Percentiles rank a stretch among this genome's conserved stretches.
phyloP scores from a whole-genome alignment of 2,113 vertebrate species.

The Dromaius novaehollandiae region DNA sequence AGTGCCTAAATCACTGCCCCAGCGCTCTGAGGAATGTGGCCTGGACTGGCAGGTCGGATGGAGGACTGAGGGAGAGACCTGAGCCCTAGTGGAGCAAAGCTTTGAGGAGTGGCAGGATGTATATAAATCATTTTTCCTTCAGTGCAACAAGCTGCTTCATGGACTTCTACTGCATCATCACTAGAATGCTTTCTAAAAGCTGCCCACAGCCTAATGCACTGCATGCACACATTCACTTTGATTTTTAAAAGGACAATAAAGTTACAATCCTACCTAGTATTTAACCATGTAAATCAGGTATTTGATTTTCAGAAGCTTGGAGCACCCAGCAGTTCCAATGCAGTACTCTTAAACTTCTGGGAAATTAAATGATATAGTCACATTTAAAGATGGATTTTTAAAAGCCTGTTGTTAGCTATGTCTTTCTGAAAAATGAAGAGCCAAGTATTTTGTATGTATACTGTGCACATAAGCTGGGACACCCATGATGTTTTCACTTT shows the following conservation, averaged over 20 bases:
- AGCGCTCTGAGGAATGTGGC: too few species aligned
- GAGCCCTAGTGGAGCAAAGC: background rate
- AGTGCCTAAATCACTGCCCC: background rate
- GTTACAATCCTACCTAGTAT: background rate
- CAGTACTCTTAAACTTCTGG: background rate
- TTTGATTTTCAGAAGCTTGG: background rate
- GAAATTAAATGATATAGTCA: background rate
- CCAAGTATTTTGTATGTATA: background rate
- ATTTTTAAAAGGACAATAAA: background rate
- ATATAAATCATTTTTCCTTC: background rate
- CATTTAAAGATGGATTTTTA: background rate
- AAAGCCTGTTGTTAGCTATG: background rate
- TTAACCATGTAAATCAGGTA: background rate
- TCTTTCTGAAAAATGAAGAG: background rate
- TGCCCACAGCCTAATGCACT: accelerated
- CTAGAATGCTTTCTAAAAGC: background rate
- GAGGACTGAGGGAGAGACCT: background rate
- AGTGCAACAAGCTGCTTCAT: accelerated
- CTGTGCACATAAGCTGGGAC: background rate
- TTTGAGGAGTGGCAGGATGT: accelerated
- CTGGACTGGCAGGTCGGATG: background rate
- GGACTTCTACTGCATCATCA: background rate
- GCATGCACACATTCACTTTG: too few species aligned
- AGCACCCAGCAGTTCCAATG: background rate
- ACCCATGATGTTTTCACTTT: background rate